These are phyloP conservation scores for Rotaria sp. DNA, from an alignment of 2,888 invertebrate species.

Conservation along the genomic window DNA sequence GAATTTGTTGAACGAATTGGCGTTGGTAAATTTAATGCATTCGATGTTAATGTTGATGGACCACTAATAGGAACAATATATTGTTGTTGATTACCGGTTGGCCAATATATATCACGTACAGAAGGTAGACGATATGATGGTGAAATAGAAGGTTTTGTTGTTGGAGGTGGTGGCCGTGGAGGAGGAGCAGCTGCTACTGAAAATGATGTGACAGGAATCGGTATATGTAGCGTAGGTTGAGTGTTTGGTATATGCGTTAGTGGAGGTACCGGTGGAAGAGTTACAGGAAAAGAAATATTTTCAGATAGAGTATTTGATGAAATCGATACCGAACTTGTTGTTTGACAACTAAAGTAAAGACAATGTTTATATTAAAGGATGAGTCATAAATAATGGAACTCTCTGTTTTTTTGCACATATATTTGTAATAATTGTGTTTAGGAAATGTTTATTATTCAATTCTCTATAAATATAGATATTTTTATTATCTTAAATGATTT, in stretches of 20 bases:
- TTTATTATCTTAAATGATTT: too few relatives aligned
- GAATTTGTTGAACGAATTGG: not conserved
- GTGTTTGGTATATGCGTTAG: not conserved
- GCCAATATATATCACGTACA: conserved; percentile 10
- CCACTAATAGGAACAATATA: not conserved
- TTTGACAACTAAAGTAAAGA: not conserved
- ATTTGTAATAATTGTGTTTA: too few relatives aligned
- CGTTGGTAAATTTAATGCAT: not conserved
- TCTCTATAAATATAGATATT: too few relatives aligned
- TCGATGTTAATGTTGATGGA: not conserved
- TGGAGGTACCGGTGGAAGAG: not conserved
- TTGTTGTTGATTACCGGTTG: not conserved
- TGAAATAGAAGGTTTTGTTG: not conserved
- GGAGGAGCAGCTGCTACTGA: not conserved
- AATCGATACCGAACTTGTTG: not conserved
- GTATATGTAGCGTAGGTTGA: not conserved
- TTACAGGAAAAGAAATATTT: not conserved
- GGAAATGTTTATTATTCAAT: too few relatives aligned
- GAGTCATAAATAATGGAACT: too few relatives aligned
- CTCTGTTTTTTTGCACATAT: too few relatives aligned
- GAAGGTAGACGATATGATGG: not conserved
- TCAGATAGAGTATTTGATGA: not conserved
- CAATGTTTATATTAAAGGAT: not conserved
- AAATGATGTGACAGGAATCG: not conserved
- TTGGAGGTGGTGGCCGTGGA: not conserved